phyloP scores from a whole-genome alignment of 2,113 vertebrate species.

The Pseudorasbora parva region DNA sequence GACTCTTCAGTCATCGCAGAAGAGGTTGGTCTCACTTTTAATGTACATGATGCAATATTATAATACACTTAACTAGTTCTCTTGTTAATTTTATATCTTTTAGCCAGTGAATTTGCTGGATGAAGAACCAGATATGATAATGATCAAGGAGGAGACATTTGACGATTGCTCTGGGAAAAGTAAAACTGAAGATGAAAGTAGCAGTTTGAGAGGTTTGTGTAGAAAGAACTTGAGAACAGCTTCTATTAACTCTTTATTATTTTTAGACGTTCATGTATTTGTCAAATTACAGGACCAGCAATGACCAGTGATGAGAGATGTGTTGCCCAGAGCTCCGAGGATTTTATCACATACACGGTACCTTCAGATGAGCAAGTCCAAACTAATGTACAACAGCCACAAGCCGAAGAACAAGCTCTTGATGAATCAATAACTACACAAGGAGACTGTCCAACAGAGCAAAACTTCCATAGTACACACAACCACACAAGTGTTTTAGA shows the following conservation, averaged over 20 bases:
- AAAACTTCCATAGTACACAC: conserved; percentile 49
- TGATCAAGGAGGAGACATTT: conserved; percentile 76
- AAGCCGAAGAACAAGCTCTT: conserved; percentile 9
- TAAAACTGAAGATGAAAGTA: conserved; percentile 24
- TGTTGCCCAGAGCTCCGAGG: conserved; percentile 27
- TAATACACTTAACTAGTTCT: neutral
- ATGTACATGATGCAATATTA: neutral
- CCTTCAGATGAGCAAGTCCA: conserved; percentile 33
- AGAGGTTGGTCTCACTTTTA: neutral
- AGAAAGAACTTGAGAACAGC: neutral
- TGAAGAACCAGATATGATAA: conserved; percentile 72
- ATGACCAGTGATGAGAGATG: neutral
- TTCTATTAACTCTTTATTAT: neutral
- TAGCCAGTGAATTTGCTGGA: conserved; percentile 71
- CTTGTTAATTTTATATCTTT: conserved; percentile 5
- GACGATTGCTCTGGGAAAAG: conserved; percentile 69
- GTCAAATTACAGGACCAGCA: conserved; percentile 13
- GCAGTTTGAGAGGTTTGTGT: conserved; percentile 38
- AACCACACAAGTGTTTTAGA: conserved; percentile 60
- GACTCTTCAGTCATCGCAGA: conserved; percentile 28
- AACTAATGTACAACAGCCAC: neutral
- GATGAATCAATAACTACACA: conserved; percentile 58
- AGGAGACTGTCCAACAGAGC: conserved; percentile 52
- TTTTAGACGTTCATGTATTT: neutral
- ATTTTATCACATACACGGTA: conserved; percentile 42